phyloP scores from a whole-genome alignment of 2,113 vertebrate genomes.

The Tenrec ecaudatus region DNA sequence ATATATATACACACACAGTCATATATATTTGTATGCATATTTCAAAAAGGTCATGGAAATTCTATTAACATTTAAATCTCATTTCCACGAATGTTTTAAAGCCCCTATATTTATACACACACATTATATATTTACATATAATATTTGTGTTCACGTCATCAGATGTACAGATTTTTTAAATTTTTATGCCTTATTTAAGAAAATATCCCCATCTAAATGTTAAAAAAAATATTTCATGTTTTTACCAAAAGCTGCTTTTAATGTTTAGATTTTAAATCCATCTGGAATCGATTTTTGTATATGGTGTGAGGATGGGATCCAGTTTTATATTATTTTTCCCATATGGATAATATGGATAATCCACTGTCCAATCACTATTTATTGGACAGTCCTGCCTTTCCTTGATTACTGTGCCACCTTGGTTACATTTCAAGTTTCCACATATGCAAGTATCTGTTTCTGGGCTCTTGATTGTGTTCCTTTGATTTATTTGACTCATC shows the following conservation, averaged over 20 bases:
- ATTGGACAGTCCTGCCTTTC: background rate
- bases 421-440: conserved; percentile 68
- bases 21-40: too few species aligned
- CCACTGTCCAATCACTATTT: background rate
- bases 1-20: too few species aligned
- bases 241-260: conserved; percentile 46
- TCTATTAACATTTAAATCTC: too few species aligned
- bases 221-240: conserved; percentile 37
- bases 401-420: conserved; percentile 12
- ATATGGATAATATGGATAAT: background rate
- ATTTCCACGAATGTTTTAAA: too few species aligned
- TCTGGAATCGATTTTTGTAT: conserved; percentile 62
- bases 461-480: conserved; percentile 22
- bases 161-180: conserved; percentile 38
- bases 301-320: conserved; percentile 62
- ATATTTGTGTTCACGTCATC: background rate
- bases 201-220: conserved; percentile 6
- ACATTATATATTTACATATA: too few species aligned
- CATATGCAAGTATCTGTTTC: conserved; percentile 40
- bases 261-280: conserved; percentile 38
- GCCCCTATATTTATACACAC: too few species aligned
- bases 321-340: conserved; percentile 56
- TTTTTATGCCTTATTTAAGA: conserved; percentile 52
- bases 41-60: too few species aligned
- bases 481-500: conserved; percentile 46